Percentiles rank a stretch among this genome's conserved stretches.
Evolutionary conservation across 2,888 invertebrate genomes (phyloP).

Genomic region (Caenorhabditis imperialis): DNA sequence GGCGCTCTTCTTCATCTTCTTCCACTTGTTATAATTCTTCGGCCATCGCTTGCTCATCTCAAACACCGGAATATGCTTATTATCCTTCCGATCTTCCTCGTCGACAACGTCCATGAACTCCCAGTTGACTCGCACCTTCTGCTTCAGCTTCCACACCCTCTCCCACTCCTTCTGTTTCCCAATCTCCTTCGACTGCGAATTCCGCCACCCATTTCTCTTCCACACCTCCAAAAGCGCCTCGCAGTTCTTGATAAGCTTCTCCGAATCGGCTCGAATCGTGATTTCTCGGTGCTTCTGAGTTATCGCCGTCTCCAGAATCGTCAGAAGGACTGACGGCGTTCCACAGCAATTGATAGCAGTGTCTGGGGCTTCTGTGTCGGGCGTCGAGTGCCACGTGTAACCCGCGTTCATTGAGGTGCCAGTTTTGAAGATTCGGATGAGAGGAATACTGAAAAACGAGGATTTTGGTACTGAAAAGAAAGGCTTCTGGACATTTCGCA

Average conservation of each 20-base stretch:
- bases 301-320: slow-evolving; percentile 33
- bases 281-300: slow-evolving; percentile 3
- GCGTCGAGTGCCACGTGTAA: slow-evolving; percentile 25
- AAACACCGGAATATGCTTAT: slow-evolving; percentile 27
- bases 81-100: slow-evolving; percentile 15
- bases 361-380: not conserved
- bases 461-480: not conserved
- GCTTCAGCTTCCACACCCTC: slow-evolving; percentile 40
- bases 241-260: slow-evolving; percentile 37
- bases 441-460: slow-evolving; percentile 22
- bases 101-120: slow-evolving; percentile 29
- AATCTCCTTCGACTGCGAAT: slow-evolving; percentile 42
- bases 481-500: not conserved
- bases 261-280: slow-evolving; percentile 55
- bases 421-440: slow-evolving; percentile 51
- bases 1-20: too few relatives aligned
- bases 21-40: too few relatives aligned
- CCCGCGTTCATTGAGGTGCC: slow-evolving; percentile 45
- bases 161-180: slow-evolving; percentile 43
- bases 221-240: slow-evolving; percentile 56
- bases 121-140: slow-evolving; percentile 39
- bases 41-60: too few relatives aligned
- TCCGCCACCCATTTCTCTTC: slow-evolving; percentile 60
- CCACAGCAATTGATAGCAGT: slow-evolving; percentile 21
- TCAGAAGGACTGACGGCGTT: slow-evolving; percentile 17